Evolutionary conservation across 2,888 invertebrate genomes (phyloP).

Genomic region (Thereva unica): DNA sequence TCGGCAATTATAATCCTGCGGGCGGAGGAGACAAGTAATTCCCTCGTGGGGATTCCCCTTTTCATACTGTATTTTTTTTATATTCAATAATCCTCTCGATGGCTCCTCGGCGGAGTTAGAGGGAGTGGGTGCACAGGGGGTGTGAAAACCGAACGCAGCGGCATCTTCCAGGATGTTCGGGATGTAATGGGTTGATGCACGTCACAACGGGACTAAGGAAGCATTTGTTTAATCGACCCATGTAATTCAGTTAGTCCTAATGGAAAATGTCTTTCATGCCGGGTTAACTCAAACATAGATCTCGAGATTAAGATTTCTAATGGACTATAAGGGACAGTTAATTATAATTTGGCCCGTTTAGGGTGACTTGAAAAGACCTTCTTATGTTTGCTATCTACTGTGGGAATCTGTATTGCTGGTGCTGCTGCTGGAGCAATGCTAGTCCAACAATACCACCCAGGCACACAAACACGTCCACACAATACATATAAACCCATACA

Average conservation of each 20-base stretch:
- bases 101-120: not conserved
- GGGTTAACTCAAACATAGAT: constrained; percentile 25
- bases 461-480: no score
- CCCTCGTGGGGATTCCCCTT: no score
- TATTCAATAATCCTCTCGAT: constrained; percentile 20
- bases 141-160: no score
- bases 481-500: no score
- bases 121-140: no score
- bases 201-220: constrained; percentile 16
- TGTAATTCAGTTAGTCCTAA: constrained; percentile 21
- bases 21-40: not conserved
- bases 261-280: constrained; percentile 25
- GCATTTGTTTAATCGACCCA: constrained; percentile 23
- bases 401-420: no score
- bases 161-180: no score
- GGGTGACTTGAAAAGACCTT: constrained; percentile 8
- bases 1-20: constrained; percentile 17
- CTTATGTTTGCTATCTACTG: not conserved
- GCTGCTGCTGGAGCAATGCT: no score
- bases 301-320: constrained; percentile 27
- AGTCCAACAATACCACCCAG: no score
- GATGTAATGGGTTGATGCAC: constrained; percentile 19
- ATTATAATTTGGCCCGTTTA: constrained; percentile 22
- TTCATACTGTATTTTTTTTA: not conserved
- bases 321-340: constrained; percentile 25